Conservation (phyloP, 2,888 invertebrate species). For the Taphrorychus bicolor region DNA sequence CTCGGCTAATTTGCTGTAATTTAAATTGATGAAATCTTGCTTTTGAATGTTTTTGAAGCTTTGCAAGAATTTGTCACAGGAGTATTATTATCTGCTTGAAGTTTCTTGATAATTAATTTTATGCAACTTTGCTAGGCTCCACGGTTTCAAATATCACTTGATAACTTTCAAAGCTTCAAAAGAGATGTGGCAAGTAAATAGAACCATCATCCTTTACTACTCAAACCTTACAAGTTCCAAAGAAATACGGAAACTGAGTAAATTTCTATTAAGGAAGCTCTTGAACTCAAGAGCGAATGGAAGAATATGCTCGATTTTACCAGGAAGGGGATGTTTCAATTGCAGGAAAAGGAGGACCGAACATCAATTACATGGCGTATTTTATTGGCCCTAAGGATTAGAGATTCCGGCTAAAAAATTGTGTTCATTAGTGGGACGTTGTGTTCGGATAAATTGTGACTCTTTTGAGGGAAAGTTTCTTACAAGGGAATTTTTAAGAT, state of each 20-base stretch:
- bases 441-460: not conserved
- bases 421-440: not conserved
- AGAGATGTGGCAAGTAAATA: conserved; percentile 3
- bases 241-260: conserved; percentile 1
- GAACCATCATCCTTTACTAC: not conserved
- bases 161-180: not conserved
- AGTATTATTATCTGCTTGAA: not conserved
- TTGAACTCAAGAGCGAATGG: not conserved
- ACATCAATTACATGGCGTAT: conserved; percentile 1
- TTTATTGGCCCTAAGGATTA: not conserved
- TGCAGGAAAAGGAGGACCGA: not conserved
- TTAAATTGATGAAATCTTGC: not conserved
- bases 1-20: not conserved
- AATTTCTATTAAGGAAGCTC: conserved; percentile 1
- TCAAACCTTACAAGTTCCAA: not conserved
- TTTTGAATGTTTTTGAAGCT: not conserved
- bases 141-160: not conserved
- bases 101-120: no score
- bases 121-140: not conserved
- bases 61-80: not conserved
- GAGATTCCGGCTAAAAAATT: not conserved
- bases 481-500: not conserved
- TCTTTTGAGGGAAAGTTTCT: not conserved
- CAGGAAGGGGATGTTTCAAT: not conserved
- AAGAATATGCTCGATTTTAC: not conserved